Conservation (phyloP, 2,113 vertebrate species). For the Phaetusa simplex region DNA sequence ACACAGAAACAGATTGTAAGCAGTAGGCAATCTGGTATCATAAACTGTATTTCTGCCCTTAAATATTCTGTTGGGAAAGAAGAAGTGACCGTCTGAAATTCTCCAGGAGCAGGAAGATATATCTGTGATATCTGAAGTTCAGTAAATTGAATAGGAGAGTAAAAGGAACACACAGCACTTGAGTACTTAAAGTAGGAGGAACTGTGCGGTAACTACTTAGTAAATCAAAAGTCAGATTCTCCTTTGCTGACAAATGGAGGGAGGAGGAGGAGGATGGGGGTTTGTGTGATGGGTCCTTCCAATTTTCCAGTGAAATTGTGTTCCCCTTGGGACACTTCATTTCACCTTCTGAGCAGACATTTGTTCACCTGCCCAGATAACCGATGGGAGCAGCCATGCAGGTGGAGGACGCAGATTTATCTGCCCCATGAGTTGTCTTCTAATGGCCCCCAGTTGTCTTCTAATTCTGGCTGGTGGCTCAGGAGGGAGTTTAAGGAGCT, state of each 20-base stretch:
- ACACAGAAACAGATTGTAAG: not conserved
- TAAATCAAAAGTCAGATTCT: not conserved
- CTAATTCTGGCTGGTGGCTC: not conserved
- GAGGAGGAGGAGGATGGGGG: not conserved
- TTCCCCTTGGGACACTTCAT: not conserved
- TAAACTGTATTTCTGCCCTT: not conserved
- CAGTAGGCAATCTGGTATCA: not conserved
- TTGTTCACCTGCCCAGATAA: not conserved
- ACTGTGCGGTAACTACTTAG: not conserved
- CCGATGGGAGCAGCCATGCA: not conserved
- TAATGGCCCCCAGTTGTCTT: not conserved
- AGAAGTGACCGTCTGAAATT: not conserved
- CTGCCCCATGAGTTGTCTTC: not conserved
- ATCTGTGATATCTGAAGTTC: not conserved
- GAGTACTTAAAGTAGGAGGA: not conserved
- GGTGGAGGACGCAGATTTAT: not conserved
- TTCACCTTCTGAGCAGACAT: not conserved
- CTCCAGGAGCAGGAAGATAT: not conserved
- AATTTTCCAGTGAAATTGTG: not conserved
- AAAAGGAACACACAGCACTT: not conserved
- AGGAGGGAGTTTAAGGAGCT: not conserved
- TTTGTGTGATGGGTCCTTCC: not conserved
- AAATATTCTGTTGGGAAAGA: not conserved
- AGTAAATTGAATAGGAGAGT: not conserved
- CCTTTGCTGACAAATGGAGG: not conserved